A percentile compares a stretch with the other conserved stretches of the same genome.
Conservation (phyloP, 1,140 invertebrate species). For the Babylonia areolata region DNA sequence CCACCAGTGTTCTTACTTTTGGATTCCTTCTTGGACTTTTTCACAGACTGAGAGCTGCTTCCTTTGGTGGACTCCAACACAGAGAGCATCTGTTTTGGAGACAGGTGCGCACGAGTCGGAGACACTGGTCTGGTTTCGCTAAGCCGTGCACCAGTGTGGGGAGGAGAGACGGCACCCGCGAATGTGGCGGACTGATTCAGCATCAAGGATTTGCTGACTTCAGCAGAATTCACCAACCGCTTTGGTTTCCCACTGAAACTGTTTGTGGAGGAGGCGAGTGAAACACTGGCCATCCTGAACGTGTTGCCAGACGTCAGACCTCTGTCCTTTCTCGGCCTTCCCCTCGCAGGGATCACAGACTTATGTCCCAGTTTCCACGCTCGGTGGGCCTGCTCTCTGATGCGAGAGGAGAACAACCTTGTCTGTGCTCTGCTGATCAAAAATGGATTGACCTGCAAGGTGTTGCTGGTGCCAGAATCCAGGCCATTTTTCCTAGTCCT, state of each 20-base stretch:
- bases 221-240: too few relatives aligned
- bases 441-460: neutral
- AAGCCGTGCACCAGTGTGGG: too few relatives aligned
- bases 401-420: conserved; percentile 23
- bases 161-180: too few relatives aligned
- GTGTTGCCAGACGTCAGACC: conserved; percentile 6
- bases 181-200: too few relatives aligned
- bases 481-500: neutral
- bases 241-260: neutral
- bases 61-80: conserved; percentile 32
- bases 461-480: neutral
- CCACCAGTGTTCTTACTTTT: neutral
- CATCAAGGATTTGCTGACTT: too few relatives aligned
- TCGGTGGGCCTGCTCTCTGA: neutral
- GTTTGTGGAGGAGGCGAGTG: neutral
- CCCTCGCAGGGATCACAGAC: neutral
- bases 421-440: conserved; percentile 23
- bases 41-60: neutral
- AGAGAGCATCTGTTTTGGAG: conserved; percentile 33
- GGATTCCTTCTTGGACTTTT: neutral
- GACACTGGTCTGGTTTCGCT: too few relatives aligned
- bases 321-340: neutral
- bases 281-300: neutral
- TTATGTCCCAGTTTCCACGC: neutral
- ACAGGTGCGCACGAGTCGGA: conserved; percentile 1